Percentiles rank a stretch among this genome's conserved stretches.
These are phyloP conservation scores for Plectrocnemia conspersa DNA, from an alignment of 1,140 invertebrate genomes.

Conservation along the genomic window DNA sequence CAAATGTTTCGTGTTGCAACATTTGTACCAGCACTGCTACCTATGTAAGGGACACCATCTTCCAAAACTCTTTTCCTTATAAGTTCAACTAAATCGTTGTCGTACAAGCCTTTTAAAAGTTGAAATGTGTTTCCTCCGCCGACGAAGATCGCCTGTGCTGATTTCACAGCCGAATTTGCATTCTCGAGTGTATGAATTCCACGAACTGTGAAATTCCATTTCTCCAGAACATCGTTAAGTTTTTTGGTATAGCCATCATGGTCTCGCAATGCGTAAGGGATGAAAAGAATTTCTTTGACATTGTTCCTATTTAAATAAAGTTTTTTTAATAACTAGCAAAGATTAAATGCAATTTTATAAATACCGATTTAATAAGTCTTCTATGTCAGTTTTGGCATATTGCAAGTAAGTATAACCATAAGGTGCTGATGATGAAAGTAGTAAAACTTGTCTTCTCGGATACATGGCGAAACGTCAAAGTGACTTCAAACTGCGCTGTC, in stretches of 20 bases:
- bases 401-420: slow-evolving; percentile 31
- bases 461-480: slow-evolving; percentile 19
- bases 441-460: slow-evolving; percentile 25
- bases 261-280: slow-evolving; percentile 69
- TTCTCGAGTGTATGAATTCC: slow-evolving; percentile 60
- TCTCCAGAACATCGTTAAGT: slow-evolving; percentile 55
- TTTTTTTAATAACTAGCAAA: no score
- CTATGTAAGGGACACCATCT: slow-evolving; percentile 70
- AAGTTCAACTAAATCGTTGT: slow-evolving; percentile 59
- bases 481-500: no score
- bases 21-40: slow-evolving; percentile 79
- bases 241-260: slow-evolving; percentile 64
- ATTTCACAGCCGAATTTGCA: slow-evolving; percentile 53
- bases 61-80: slow-evolving; percentile 60
- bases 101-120: slow-evolving; percentile 66
- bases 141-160: slow-evolving; percentile 68
- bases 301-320: slow-evolving; percentile 56
- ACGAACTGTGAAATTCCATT: slow-evolving; percentile 62
- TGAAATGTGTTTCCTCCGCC: slow-evolving; percentile 78
- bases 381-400: slow-evolving; percentile 32
- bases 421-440: slow-evolving; percentile 30
- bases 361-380: slow-evolving; percentile 28
- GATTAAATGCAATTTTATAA: slow-evolving; percentile 32
- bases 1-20: slow-evolving; percentile 72
- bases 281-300: slow-evolving; percentile 65